phyloP scores from a whole-genome alignment of 37 sponge, comb jelly and placozoan species.

The Aphrocallistes beatrix region DNA sequence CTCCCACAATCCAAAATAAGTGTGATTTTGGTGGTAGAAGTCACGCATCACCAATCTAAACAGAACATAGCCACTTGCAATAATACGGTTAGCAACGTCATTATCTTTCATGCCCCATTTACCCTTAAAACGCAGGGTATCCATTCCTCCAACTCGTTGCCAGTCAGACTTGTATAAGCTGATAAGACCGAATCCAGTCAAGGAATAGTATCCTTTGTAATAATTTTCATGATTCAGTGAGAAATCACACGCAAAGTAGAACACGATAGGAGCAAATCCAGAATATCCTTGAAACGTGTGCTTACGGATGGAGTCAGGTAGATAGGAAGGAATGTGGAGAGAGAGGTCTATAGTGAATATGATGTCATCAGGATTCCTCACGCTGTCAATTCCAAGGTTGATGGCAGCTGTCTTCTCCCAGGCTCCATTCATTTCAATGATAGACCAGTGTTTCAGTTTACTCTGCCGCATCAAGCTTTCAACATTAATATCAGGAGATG shows the following conservation, averaged over 20 bases:
- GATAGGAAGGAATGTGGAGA: neutral
- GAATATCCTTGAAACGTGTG: neutral
- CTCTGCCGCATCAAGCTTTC: neutral
- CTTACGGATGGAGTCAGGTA: neutral
- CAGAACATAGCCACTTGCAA: neutral
- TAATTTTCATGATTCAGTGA: neutral
- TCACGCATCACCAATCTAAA: neutral
- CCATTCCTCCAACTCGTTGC: slow-evolving; percentile 15
- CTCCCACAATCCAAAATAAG: neutral
- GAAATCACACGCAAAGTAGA: neutral
- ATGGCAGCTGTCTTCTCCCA: slow-evolving; percentile 8
- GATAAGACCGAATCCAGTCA: slow-evolving; percentile 14
- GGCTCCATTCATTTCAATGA: neutral
- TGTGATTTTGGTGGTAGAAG: slow-evolving; percentile 5
- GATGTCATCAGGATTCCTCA: neutral
- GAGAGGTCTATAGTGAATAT: neutral
- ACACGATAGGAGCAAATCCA: neutral
- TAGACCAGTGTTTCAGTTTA: neutral
- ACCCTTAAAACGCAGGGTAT: neutral
- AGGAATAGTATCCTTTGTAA: neutral
- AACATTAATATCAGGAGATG: neutral
- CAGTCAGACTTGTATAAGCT: slow-evolving; percentile 21
- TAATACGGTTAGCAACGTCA: neutral
- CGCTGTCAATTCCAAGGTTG: neutral
- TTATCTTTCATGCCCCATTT: slow-evolving; percentile 14